Evolutionary conservation across 2,888 invertebrate species (phyloP).

Genomic region (Apamea anceps): DNA sequence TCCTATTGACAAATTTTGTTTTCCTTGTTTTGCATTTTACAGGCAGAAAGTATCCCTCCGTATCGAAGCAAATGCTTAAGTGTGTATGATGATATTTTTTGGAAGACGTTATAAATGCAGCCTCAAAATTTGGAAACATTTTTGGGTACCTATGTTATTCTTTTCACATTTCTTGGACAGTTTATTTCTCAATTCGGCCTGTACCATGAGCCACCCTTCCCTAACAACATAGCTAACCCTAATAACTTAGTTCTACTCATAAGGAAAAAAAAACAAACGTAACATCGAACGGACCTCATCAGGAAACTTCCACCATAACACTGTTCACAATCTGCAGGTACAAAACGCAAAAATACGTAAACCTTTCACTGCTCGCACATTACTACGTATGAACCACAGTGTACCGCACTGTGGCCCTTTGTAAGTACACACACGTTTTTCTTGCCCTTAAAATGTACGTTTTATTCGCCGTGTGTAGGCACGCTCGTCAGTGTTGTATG

Average conservation of each 20-base stretch:
- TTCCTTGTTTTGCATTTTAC: too few relatives aligned
- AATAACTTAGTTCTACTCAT: constrained; percentile 57
- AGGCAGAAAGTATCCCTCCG: background rate
- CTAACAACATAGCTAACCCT: constrained; percentile 40
- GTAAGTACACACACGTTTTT: background rate
- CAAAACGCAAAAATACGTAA: constrained; percentile 56
- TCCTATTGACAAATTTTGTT: background rate
- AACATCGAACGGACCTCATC: constrained; percentile 60
- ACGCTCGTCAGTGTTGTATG: background rate
- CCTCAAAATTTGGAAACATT: background rate
- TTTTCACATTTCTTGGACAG: background rate
- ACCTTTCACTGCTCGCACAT: constrained; percentile 48
- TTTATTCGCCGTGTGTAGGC: background rate
- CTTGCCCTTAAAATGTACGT: background rate
- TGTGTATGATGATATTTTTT: background rate
- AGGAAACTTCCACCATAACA: constrained; percentile 52
- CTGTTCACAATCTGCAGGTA: constrained; percentile 62
- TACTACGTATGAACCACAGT: constrained; percentile 34
- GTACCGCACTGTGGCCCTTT: background rate
- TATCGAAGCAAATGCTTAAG: background rate
- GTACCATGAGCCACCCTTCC: background rate
- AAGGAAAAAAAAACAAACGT: constrained; percentile 54
- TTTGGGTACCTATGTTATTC: background rate
- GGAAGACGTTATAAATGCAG: background rate
- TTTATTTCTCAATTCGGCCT: constrained; percentile 2